Evolutionary conservation across 1,140 invertebrate genomes (phyloP).

Genomic region (Paraescarpia echinospica): DNA sequence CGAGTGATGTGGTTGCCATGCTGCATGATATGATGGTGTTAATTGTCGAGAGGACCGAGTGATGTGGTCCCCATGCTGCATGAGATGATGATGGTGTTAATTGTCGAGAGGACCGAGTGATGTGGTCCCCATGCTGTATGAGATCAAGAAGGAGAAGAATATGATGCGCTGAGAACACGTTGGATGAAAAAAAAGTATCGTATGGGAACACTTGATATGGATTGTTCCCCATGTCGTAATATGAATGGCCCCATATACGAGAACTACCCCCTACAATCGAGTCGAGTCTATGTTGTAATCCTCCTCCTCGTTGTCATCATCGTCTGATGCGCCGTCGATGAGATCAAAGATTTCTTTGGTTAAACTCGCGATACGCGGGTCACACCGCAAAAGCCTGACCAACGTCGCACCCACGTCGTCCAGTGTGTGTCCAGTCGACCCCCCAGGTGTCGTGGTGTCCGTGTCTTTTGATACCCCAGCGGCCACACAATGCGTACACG

Average conservation of each 20-base stretch:
- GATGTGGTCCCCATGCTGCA: too few relatives aligned
- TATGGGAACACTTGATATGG: too few relatives aligned
- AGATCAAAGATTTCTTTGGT: constrained; percentile 6
- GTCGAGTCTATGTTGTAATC: not conserved
- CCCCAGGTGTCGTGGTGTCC: not conserved
- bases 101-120: too few relatives aligned
- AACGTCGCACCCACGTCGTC: not conserved
- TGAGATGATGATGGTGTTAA: too few relatives aligned
- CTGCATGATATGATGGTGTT: too few relatives aligned
- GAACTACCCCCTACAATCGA: not conserved
- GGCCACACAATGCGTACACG: not conserved
- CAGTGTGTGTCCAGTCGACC: not conserved
- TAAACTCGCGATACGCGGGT: not conserved
- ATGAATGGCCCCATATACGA: not conserved
- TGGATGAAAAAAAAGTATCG: too few relatives aligned
- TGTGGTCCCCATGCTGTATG: too few relatives aligned
- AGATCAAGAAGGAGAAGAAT: too few relatives aligned
- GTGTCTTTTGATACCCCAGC: not conserved
- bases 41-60: too few relatives aligned
- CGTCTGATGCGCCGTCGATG: not conserved
- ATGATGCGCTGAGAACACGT: too few relatives aligned
- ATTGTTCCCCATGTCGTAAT: not conserved
- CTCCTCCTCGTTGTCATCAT: not conserved
- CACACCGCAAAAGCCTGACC: not conserved
- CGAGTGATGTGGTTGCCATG: too few relatives aligned